Base-by-base conservation (phyloP, 1,140 invertebrate species). In the Trinorchestia longiramus region DNA sequence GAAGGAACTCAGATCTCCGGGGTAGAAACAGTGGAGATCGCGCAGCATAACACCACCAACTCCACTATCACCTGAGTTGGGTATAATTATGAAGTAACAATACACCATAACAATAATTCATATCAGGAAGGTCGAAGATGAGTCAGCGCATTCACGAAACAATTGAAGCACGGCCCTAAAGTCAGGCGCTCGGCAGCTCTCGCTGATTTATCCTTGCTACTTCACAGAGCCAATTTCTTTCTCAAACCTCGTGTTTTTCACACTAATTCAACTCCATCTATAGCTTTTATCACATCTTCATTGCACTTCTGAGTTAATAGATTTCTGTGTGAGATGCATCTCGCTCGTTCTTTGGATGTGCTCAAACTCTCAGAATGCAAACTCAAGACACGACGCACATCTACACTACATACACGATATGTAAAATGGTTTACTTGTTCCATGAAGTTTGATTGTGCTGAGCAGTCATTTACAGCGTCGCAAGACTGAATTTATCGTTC, bases 1-100 rank as follows among this genome's bases (percentile, higher is more conserved):
- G 97, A 99, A 99, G 0, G 99, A 98, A 97, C 99, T 98, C 44
- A 99, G 97, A 97, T 99, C 99, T 92, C 99, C 99, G 77, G 99
- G 99, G 97, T 99, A 99, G 96, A 99, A 98, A 97, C 98, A 98
- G 95, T 96, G 96, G 96, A 97, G 95, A 94, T 96, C 96, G 94
- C 96, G 96, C 28, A 97, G 96, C 36, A 96, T 92, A 47, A 96
- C 57, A 19, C 95, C 96, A 43, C 96, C 95, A 57, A 41, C 95
- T 23, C 95, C 92, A n/a, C 43, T 47, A 11, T 94, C 92, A 8
- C 92, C 92, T 94, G 92, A 28, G 8, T 19, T 36, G 8, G 62
- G 3, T 15, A 77, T 3, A 77, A 23, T 15, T 3, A 36, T 19
- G 19, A 19, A 53, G 19, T 53, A 19, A 11, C 19, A 53, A 53